These are phyloP conservation scores for Nymphalis c-album DNA, from an alignment of 2,888 invertebrate species.

Conservation along the genomic window DNA sequence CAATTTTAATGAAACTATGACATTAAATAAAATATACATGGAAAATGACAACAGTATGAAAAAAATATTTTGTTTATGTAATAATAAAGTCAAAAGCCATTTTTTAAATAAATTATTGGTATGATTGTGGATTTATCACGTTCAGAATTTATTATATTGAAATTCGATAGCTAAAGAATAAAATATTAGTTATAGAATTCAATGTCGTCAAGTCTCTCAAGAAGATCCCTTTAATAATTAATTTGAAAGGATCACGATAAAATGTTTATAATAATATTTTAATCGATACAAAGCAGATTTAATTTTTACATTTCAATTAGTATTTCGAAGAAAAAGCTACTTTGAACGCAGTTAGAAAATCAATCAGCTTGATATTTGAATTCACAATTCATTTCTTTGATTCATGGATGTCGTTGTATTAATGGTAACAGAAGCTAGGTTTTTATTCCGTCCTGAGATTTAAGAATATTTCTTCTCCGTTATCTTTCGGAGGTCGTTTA, in stretches of 20 bases:
- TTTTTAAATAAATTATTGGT: no score
- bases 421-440: conserved; percentile 50
- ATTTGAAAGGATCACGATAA: neutral
- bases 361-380: conserved; percentile 56
- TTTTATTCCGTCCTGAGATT: conserved; percentile 55
- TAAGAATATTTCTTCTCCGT: conserved; percentile 57
- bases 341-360: conserved; percentile 44
- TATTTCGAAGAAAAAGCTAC: neutral
- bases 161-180: no score
- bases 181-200: no score
- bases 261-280: neutral
- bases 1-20: no score
- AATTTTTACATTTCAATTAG: neutral
- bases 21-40: no score
- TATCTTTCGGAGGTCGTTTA: conserved; percentile 59
- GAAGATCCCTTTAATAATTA: neutral
- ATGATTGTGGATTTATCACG: no score
- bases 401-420: conserved; percentile 63
- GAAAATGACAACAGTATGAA: no score
- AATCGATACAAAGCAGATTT: neutral
- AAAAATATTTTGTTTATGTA: no score
- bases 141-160: no score
- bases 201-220: no score
- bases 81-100: no score
- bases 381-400: conserved; percentile 61